A percentile compares a stretch with the other conserved stretches of the same genome.
Conservation (phyloP, 2,113 vertebrate species). For the Pipa parva region DNA sequence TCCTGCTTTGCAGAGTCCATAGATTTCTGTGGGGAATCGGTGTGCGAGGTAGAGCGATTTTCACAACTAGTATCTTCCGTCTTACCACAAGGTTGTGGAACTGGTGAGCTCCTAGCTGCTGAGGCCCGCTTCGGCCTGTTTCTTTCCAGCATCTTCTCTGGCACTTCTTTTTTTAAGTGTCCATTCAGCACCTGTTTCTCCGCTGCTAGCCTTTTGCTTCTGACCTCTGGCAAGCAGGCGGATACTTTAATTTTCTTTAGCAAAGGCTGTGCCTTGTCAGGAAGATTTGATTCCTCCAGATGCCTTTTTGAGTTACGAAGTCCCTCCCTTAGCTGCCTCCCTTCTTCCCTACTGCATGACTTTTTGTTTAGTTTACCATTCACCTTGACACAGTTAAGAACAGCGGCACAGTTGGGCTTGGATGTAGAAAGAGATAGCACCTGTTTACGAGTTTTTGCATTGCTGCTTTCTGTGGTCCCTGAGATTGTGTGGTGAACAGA, state of each 20-base stretch:
- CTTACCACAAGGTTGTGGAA: conserved; percentile 87
- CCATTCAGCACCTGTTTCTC: conserved; percentile 73
- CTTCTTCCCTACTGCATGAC: conserved; percentile 77
- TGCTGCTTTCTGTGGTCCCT: conserved; percentile 98
- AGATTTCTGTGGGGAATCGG: conserved; percentile 81
- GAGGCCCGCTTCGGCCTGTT: conserved; percentile 80
- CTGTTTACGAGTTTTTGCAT: conserved; percentile 99
- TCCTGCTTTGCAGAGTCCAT: conserved; percentile 73
- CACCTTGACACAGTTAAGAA: conserved; percentile 72
- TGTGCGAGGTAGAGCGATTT: conserved; percentile 91
- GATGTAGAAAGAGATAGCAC: conserved; percentile 88
- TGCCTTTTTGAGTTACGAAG: conserved; percentile 94
- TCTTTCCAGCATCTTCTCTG: conserved; percentile 70
- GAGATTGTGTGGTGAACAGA: conserved; percentile 89
- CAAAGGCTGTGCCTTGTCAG: conserved; percentile 66
- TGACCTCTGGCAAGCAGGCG: conserved; percentile 66
- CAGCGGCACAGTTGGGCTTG: conserved; percentile 66
- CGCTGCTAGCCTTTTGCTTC: conserved; percentile 70
- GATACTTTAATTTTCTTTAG: conserved; percentile 71
- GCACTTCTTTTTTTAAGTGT: conserved; percentile 71
- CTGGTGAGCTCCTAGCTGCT: conserved; percentile 84
- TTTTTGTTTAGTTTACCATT: conserved; percentile 90
- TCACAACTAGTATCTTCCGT: conserved; percentile 75
- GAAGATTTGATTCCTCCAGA: conserved; percentile 75
- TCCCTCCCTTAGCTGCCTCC: conserved; percentile 81